Base-by-base conservation (phyloP, 2,888 invertebrate genomes). In the Pachydiplax longipennis region DNA sequence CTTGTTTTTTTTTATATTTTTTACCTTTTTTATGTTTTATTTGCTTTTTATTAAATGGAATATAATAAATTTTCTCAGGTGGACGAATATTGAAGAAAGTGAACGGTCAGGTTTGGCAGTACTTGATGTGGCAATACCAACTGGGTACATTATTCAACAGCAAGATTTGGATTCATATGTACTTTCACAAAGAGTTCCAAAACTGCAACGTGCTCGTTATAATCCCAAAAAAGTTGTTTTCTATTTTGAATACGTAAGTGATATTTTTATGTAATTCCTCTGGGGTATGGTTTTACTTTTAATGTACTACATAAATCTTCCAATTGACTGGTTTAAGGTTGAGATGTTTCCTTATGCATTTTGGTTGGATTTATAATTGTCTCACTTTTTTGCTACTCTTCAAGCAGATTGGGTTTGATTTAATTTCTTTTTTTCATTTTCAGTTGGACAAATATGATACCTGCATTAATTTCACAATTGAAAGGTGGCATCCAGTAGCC, bases 401-500 rank as follows among this genome's bases (percentile, higher is more conserved):
- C 65, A 44, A 35, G 0, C 25, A 37, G 31, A 35, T n/a, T 37
- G 61, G 12, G 80, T 31, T 73, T 53, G 81, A 91, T 90, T 65
- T 90, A 0, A 4, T 5, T 91, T 90, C 12, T 31, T 15, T 73
- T 92, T 81, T 92, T 92, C 92, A 92, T 92, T 94, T 93, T 40
- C 94, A 98, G 98, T 94, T 99, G 94, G 98, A 98, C 93, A 94
- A 95, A 37, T 97, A 97, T 94, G 96, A 96, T 92, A 97, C 97
- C 10, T 99, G 99, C 93, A 97, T 99, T 15, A 97, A 98, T 94
- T 98, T 99, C 94, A 98, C 98, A 0, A 96, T 99, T 91, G 98
- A 99, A 94, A 95, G 99, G 92, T 99, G 99, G 99, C 97, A 96
- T 94, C 99, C 99, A 0, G 98, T 99, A 4, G 99, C 99, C 90